Evolutionary conservation across 2,888 invertebrate genomes (phyloP), one percentile per base, ranked within the genome.

Genomic region (Sicus ferrugineus): DNA sequence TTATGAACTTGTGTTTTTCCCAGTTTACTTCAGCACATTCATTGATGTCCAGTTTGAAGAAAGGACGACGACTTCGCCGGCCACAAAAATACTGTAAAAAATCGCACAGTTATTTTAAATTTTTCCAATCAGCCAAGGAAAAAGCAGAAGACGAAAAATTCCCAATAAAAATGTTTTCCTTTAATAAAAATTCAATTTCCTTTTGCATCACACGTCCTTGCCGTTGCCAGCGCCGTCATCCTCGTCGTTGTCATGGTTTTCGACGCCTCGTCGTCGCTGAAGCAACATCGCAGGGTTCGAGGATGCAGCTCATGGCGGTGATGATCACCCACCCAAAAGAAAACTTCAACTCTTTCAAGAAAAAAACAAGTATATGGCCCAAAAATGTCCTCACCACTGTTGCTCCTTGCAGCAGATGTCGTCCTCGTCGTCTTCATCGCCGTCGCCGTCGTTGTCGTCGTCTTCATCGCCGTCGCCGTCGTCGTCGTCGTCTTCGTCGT

Each of bases 151-250:
- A 14, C 58, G 77, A 79, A 79, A 79, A 78, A 79, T 80, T 77
- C 78, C 73, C 78, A 80, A 79, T 80, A 78, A 79, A 79, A 79
- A 79, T 79, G 79, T 80, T 80, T 79, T 79, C 79, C 79, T 79
- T 79, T 79, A 79, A 80, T 79, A 79, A 80, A 79, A 79, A 80
- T 80, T 79, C 78, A 80, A 79, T 79, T 79, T 79, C 79, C 79
- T 78, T 74, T 75, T 76, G 79, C 78, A 78, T 79, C 79, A 79
- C 79, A 79, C 79, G 80, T 77, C 71, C 72, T 71, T 70, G 67
- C 28, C 3, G 52, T 23, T 28, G 28, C 9, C 21, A 26, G 23
- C 28, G 54, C 21, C 3, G 52, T 52, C 54, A 23, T 58, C 11
- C 58, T 19, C 30, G 50, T 50, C 9, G 46, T 34, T n/a, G 56